phyloP scores from a whole-genome alignment of 64 coral and sea anemone genomes.

The Trachythela sp. region DNA sequence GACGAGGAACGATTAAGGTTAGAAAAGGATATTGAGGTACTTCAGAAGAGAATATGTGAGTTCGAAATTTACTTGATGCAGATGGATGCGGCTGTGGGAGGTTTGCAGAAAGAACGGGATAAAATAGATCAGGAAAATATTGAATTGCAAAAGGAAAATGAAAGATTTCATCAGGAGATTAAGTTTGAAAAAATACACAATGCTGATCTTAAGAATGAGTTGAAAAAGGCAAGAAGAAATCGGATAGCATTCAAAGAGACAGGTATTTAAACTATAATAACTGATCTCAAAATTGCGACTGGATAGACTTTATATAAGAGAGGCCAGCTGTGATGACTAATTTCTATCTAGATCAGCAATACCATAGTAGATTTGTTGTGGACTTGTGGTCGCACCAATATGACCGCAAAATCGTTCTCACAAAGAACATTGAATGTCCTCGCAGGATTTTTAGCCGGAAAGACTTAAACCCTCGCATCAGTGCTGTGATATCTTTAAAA shows the following conservation, averaged over 20 bases:
- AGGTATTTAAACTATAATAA: neutral
- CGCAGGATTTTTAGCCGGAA: no score
- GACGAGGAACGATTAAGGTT: neutral
- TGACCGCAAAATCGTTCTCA: no score
- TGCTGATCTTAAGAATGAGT: slow-evolving; percentile 8
- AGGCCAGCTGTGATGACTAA: no score
- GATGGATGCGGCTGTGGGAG: neutral
- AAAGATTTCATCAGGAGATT: slow-evolving; percentile 3
- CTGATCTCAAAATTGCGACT: no score
- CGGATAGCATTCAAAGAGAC: neutral
- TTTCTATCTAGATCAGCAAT: no score
- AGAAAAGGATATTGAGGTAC: neutral
- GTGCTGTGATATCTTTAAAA: no score
- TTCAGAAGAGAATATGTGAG: neutral
- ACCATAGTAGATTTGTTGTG: no score
- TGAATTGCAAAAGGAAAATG: neutral
- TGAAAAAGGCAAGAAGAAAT: neutral
- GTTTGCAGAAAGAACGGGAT: neutral
- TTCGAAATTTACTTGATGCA: slow-evolving; percentile 9
- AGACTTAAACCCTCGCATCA: no score
- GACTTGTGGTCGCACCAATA: no score
- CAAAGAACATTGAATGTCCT: no score
- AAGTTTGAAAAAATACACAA: slow-evolving; percentile 29
- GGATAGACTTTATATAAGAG: no score
- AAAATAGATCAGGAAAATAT: neutral